Evolutionary conservation across 2,797 vertebrate species (phyloP).

Genomic region (Setipinna tenuifilis): DNA sequence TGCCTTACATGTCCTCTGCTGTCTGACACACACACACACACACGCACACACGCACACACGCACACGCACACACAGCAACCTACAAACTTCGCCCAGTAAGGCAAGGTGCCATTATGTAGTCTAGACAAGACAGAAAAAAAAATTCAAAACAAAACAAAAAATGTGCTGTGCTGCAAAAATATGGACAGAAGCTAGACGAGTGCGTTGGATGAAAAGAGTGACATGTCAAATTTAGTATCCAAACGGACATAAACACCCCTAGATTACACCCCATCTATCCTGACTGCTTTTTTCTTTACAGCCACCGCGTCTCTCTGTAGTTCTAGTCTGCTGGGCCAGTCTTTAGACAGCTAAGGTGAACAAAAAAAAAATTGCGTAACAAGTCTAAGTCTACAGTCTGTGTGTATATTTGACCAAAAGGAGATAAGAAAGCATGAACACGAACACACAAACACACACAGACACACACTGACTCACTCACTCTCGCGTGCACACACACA

Average conservation of each 20-base stretch:
- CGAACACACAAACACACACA: neutral
- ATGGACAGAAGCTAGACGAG: neutral
- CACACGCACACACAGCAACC: neutral
- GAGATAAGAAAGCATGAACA: neutral
- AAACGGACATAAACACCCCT: neutral
- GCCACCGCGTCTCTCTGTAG: no score
- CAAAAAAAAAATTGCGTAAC: neutral
- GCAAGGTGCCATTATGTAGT: conserved; percentile 7
- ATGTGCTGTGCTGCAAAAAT: neutral
- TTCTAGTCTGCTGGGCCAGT: neutral
- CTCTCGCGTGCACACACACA: no score
- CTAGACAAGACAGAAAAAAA: neutral
- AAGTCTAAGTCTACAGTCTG: neutral
- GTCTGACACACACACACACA: neutral
- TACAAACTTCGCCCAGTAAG: neutral
- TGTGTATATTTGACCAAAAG: neutral
- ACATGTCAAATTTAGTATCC: conserved; percentile 7
- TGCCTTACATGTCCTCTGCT: neutral
- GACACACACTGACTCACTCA: neutral
- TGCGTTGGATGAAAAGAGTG: neutral
- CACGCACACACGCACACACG: conserved; percentile 27
- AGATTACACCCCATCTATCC: neutral
- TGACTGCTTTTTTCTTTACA: no score
- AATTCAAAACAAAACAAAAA: conserved; percentile 1
- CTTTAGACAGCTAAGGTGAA: neutral